Evolutionary conservation across 2,888 invertebrate species (phyloP).

Genomic region (Globia sparganii): DNA sequence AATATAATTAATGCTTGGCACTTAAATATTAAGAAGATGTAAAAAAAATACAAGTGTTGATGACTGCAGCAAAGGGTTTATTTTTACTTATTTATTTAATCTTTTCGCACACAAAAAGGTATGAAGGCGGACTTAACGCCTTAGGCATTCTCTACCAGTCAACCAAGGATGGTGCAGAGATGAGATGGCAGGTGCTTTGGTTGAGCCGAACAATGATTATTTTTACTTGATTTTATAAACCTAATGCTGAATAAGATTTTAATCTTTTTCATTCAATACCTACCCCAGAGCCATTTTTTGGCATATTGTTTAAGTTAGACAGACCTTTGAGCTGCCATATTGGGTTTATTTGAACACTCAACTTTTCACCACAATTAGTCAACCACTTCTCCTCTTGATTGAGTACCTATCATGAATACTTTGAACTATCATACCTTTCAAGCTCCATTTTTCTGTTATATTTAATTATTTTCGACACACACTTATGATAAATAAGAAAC

Average conservation of each 20-base stretch:
- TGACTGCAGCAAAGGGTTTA: not conserved
- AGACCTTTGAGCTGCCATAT: constrained; percentile 20
- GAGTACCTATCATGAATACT: not conserved
- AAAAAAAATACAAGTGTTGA: not conserved
- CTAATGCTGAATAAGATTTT: not conserved
- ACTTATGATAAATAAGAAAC: constrained; percentile 38
- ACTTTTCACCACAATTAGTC: not conserved
- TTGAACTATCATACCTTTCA: constrained; percentile 32
- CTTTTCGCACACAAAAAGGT: too few relatives aligned
- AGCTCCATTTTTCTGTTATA: constrained; percentile 44
- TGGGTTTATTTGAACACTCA: not conserved
- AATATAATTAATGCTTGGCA: not conserved
- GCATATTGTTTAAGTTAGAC: not conserved
- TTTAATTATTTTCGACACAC: constrained; percentile 23
- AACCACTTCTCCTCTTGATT: constrained; percentile 2
- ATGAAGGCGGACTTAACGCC: too few relatives aligned
- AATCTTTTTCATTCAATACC: too few relatives aligned
- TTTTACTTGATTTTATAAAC: not conserved
- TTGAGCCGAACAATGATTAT: too few relatives aligned
- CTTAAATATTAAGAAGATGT: not conserved
- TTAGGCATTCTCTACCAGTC: too few relatives aligned
- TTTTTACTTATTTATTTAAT: too few relatives aligned
- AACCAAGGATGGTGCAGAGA: too few relatives aligned
- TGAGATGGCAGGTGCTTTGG: too few relatives aligned
- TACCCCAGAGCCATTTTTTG: not conserved